Conservation (phyloP, 2,113 vertebrate species). For the Phainopepla nitens region DNA sequence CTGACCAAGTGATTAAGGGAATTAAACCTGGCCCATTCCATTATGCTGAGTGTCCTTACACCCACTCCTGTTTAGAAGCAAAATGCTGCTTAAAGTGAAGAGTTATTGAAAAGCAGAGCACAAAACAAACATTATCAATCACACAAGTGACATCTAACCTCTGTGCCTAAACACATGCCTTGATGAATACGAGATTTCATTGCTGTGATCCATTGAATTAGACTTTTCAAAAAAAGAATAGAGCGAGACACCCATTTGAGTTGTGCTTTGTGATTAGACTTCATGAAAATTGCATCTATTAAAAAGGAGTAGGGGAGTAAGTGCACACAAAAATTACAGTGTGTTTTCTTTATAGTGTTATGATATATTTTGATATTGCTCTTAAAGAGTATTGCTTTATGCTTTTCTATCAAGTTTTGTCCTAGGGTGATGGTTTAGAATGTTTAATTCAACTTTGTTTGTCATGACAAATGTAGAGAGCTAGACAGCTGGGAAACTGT, state of each 20-base stretch:
- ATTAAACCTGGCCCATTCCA: slow-evolving; percentile 76
- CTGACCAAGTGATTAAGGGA: slow-evolving; percentile 77
- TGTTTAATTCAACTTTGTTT: slow-evolving; percentile 49
- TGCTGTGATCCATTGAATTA: slow-evolving; percentile 48
- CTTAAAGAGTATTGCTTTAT: neutral
- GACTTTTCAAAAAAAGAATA: slow-evolving; percentile 20
- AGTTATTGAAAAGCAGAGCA: slow-evolving; percentile 62
- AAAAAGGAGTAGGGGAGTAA: neutral
- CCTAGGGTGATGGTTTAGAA: slow-evolving; percentile 3
- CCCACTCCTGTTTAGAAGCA: slow-evolving; percentile 60
- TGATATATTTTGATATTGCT: neutral
- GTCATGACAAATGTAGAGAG: neutral
- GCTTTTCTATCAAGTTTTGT: slow-evolving; percentile 10
- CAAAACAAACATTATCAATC: slow-evolving; percentile 69
- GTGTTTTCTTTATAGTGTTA: neutral
- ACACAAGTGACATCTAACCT: slow-evolving; percentile 65
- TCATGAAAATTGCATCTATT: slow-evolving; percentile 34
- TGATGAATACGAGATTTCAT: slow-evolving; percentile 26
- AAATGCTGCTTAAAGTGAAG: slow-evolving; percentile 61
- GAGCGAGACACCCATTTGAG: neutral
- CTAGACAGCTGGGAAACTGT: neutral
- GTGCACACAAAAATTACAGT: neutral
- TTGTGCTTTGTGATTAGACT: slow-evolving; percentile 42
- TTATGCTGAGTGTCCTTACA: slow-evolving; percentile 71
- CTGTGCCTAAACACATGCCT: slow-evolving; percentile 52